phyloP scores from a whole-genome alignment of 1,140 invertebrate species.

The honey bee (Apis mellifera) region DNA sequence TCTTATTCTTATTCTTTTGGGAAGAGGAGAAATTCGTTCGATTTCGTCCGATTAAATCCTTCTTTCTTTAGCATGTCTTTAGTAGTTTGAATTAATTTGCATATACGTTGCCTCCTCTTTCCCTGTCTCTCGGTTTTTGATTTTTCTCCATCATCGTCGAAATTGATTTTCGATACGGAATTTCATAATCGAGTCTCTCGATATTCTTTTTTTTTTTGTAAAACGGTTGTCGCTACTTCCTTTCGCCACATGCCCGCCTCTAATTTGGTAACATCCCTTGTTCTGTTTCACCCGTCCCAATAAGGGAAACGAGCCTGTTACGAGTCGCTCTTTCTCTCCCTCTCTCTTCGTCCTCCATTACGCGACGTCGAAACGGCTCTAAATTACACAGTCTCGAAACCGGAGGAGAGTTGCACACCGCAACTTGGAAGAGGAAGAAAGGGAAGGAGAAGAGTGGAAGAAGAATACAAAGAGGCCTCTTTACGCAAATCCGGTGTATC shows the following conservation, averaged over 20 bases:
- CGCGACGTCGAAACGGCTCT: constrained; percentile 57
- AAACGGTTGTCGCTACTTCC: neutral
- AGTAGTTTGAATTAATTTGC: neutral
- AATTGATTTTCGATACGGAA: too few relatives aligned
- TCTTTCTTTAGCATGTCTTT: too few relatives aligned
- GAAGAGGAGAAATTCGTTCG: neutral
- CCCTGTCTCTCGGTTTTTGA: neutral
- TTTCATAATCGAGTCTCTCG: neutral
- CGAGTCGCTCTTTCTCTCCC: neutral
- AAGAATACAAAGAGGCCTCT: constrained; percentile 51
- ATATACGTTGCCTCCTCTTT: neutral
- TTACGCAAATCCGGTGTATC: constrained; percentile 28
- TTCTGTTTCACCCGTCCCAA: neutral
- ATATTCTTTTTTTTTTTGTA: too few relatives aligned
- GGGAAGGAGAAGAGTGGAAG: neutral
- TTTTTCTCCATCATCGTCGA: too few relatives aligned
- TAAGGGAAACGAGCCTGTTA: constrained; percentile 20
- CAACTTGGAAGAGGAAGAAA: neutral
- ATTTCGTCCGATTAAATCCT: too few relatives aligned
- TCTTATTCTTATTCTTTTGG: constrained; percentile 3
- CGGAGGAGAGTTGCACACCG: constrained; percentile 29
- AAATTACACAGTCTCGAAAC: constrained; percentile 63
- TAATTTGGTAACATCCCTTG: constrained; percentile 38
- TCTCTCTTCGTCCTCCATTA: constrained; percentile 31
- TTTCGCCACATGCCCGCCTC: neutral